These are phyloP conservation scores for Emydura subglobosa DNA, from an alignment of 2,113 vertebrate genomes.

Conservation along the genomic window DNA sequence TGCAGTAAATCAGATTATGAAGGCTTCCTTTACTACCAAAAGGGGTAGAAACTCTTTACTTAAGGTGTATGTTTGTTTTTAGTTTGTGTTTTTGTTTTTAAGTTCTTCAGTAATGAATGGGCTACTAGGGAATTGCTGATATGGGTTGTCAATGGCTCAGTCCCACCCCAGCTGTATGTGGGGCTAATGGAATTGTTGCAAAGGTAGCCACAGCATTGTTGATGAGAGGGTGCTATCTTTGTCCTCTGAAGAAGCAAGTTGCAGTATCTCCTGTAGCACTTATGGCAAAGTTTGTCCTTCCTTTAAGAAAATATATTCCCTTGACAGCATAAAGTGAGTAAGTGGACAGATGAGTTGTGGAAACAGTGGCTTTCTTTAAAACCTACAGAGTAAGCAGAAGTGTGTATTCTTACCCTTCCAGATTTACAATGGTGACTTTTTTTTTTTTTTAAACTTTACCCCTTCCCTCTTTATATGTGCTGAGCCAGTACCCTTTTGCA, in stretches of 20 bases:
- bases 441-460: not conserved
- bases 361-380: slow-evolving; percentile 37
- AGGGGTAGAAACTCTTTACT: not conserved
- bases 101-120: not conserved
- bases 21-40: not conserved
- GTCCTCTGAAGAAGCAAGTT: not conserved
- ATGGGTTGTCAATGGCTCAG: not conserved
- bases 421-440: not conserved
- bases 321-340: slow-evolving; percentile 56
- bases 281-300: not conserved
- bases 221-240: not conserved
- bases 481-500: not conserved
- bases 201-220: not conserved
- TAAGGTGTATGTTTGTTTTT: not conserved
- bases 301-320: slow-evolving; percentile 28
- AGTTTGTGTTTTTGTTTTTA: not conserved
- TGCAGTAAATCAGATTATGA: not conserved
- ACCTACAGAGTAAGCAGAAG: not conserved
- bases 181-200: not conserved
- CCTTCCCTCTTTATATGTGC: not conserved
- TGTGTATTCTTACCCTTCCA: not conserved
- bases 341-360: not conserved
- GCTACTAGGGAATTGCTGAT: not conserved
- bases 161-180: not conserved
- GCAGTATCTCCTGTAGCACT: not conserved